Conservation (phyloP, 2,113 vertebrate species). For the Sturnira hondurensis region DNA sequence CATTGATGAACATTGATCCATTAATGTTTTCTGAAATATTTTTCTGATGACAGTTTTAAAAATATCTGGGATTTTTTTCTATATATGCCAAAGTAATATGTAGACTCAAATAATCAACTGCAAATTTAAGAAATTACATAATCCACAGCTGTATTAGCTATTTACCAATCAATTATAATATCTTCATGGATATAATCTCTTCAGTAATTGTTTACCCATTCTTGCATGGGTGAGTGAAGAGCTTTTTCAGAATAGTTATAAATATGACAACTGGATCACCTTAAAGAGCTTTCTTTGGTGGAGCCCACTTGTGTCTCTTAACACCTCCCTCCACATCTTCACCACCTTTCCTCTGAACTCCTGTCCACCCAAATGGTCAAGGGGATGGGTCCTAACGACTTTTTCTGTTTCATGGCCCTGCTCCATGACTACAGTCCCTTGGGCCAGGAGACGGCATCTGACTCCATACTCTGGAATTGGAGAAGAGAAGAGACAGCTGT, state of each 20-base stretch:
- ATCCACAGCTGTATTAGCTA: background rate
- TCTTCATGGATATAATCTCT: background rate
- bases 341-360: background rate
- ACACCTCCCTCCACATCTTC: background rate
- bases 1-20: background rate
- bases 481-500: background rate
- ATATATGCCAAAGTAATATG: background rate
- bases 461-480: background rate
- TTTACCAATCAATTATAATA: background rate
- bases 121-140: background rate
- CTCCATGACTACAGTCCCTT: background rate
- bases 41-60: background rate
- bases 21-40: background rate
- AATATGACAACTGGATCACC: background rate
- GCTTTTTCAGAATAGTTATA: background rate
- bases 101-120: background rate
- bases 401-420: background rate
- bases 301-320: background rate
- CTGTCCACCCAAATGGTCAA: background rate
- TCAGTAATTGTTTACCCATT: background rate
- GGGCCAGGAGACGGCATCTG: background rate
- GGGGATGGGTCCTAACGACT: background rate
- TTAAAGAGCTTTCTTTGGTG: background rate
- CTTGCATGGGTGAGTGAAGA: background rate
- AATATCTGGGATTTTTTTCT: background rate